These are phyloP conservation scores for Geothlypis trichas DNA, from an alignment of 2,113 vertebrate genomes.

Conservation along the genomic window DNA sequence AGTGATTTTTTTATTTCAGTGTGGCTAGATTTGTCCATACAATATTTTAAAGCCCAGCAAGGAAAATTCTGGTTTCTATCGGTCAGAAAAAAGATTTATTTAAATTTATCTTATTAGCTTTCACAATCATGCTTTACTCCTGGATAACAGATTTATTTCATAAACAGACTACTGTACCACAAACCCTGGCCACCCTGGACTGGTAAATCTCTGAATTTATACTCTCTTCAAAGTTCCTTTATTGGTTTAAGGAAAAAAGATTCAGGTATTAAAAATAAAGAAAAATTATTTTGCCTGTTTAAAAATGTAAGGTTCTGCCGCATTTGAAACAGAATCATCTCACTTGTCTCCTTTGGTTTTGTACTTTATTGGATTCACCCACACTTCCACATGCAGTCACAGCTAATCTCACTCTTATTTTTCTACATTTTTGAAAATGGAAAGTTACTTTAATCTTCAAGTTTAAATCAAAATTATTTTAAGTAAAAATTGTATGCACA, in stretches of 20 bases:
- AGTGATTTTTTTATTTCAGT: not conserved
- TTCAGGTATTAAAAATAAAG: not conserved
- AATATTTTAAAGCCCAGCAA: not conserved
- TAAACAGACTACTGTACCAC: not conserved
- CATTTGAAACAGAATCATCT: not conserved
- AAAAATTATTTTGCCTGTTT: not conserved
- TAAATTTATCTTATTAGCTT: not conserved
- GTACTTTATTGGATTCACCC: not conserved
- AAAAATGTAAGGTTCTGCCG: not conserved
- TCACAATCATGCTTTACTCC: not conserved
- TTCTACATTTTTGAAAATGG: not conserved
- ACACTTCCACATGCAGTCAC: not conserved
- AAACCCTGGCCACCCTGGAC: rapidly evolving
- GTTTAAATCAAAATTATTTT: conserved; percentile 31
- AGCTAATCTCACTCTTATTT: not conserved
- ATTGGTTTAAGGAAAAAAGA: not conserved
- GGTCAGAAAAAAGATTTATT: not conserved
- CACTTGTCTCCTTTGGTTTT: not conserved
- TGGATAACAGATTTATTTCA: not conserved
- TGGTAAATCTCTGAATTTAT: not conserved
- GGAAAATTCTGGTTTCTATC: not conserved
- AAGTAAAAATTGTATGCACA: not conserved
- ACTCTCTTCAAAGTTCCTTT: not conserved
- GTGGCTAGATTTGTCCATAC: not conserved
- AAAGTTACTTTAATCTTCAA: conserved; percentile 4